Conservation (phyloP, 2,797 vertebrate genomes). For the Myotis vivesi region DNA sequence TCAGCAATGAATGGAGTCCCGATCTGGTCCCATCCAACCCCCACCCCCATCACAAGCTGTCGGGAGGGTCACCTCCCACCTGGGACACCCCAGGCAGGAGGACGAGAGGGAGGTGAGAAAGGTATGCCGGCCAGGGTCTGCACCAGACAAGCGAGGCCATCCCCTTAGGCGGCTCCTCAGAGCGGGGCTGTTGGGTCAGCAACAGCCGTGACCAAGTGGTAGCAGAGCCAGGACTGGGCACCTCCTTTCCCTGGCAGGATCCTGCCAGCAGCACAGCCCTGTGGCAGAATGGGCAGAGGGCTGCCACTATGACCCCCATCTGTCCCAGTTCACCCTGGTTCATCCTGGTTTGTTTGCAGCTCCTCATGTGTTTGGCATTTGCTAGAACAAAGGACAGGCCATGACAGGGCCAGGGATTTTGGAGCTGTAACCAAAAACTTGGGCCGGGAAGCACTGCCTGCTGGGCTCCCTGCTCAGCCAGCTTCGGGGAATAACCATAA, state of each 20-base stretch:
- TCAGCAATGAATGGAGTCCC: not conserved
- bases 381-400: conserved; percentile 79
- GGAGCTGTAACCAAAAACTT: conserved; percentile 81
- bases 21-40: rapidly evolving
- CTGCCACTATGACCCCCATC: not conserved
- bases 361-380: conserved; percentile 60
- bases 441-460: not conserved
- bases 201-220: not conserved
- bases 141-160: not conserved
- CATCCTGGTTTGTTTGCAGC: not conserved
- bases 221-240: not conserved
- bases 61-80: too few relatives aligned
- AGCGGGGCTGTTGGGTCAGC: not conserved
- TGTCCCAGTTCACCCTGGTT: not conserved
- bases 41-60: not conserved
- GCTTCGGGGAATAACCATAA: conserved; percentile 50
- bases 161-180: not conserved
- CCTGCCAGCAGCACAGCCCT: not conserved
- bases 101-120: not conserved
- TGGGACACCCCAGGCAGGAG: not conserved
- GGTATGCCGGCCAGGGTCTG: not conserved
- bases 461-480: not conserved
- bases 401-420: conserved; percentile 29
- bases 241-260: not conserved
- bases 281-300: not conserved